These are phyloP conservation scores for Phoxinus dragarum DNA, from an alignment of 2,797 vertebrate species.

Conservation along the genomic window DNA sequence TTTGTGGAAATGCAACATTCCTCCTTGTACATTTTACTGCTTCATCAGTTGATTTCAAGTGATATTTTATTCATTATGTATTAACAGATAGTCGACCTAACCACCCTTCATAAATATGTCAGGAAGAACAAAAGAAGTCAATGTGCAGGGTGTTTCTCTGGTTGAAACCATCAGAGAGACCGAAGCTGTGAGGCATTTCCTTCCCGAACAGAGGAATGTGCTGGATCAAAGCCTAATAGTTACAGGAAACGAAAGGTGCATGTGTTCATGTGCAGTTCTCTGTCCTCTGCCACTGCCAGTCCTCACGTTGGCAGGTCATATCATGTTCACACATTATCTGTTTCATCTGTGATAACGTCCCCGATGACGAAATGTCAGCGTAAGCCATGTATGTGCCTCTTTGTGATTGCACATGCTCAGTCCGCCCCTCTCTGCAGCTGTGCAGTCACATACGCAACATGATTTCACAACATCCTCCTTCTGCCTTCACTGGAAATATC, in stretches of 20 bases:
- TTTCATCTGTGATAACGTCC: constrained; percentile 8
- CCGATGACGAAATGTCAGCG: background rate
- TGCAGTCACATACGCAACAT: constrained; percentile 74
- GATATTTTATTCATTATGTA: constrained; percentile 1
- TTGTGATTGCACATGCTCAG: constrained; percentile 51
- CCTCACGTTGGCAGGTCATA: constrained; percentile 17
- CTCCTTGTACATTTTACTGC: background rate
- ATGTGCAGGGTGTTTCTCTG: constrained; percentile 43
- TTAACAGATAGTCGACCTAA: constrained; percentile 27
- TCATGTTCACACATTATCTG: constrained; percentile 11
- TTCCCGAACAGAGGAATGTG: constrained; percentile 38
- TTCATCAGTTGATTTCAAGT: constrained; percentile 9
- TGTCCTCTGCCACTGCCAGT: constrained; percentile 6
- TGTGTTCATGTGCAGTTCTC: constrained; percentile 30
- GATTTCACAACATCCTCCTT: constrained; percentile 80
- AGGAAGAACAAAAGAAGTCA: constrained; percentile 40
- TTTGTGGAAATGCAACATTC: background rate
- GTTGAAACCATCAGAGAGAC: constrained; percentile 39
- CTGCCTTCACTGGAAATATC: constrained; percentile 74
- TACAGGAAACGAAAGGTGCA: constrained; percentile 47
- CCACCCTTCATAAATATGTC: constrained; percentile 47
- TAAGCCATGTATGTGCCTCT: constrained; percentile 4
- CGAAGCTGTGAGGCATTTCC: constrained; percentile 49
- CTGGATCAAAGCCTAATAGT: constrained; percentile 50
- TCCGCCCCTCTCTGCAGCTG: constrained; percentile 70